These are phyloP conservation scores for Discoglossus pictus DNA, from an alignment of 2,797 vertebrate species.

Conservation along the genomic window DNA sequence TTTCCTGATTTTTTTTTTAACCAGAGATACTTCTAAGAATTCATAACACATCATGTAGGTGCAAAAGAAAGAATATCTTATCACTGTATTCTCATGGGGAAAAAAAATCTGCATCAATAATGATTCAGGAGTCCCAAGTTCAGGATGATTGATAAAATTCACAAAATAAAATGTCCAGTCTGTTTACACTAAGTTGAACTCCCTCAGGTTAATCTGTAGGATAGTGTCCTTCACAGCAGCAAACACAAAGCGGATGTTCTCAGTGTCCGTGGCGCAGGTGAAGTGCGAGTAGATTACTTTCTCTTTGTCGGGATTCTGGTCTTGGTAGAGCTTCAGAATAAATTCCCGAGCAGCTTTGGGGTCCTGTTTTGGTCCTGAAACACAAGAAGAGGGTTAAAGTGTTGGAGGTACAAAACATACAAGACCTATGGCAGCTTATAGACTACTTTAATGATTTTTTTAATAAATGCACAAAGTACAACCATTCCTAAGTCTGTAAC, in stretches of 20 bases:
- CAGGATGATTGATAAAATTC: slow-evolving; percentile 4
- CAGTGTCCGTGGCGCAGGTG: slow-evolving; percentile 87
- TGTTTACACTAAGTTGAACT: slow-evolving; percentile 81
- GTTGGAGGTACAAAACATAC: too few species aligned
- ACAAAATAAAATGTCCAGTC: slow-evolving; percentile 25
- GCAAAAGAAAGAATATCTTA: slow-evolving; percentile 23
- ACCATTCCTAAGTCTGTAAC: too few species aligned
- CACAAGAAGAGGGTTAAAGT: background rate
- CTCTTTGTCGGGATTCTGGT: slow-evolving; percentile 84
- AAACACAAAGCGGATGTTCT: slow-evolving; percentile 88
- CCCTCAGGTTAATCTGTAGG: slow-evolving; percentile 81
- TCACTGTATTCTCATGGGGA: slow-evolving; percentile 21
- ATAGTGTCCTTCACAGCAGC: slow-evolving; percentile 88
- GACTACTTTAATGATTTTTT: too few species aligned
- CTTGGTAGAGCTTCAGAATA: slow-evolving; percentile 87
- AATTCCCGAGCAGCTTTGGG: slow-evolving; percentile 77
- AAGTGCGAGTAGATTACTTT: slow-evolving; percentile 87
- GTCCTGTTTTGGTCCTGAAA: slow-evolving; percentile 80
- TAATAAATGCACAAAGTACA: too few species aligned
- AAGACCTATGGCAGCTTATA: too few species aligned
- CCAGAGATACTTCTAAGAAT: slow-evolving; percentile 28
- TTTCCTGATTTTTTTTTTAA: slow-evolving; percentile 43
- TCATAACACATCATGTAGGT: slow-evolving; percentile 21
- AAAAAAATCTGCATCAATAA: slow-evolving; percentile 3
- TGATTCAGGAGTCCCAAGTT: slow-evolving; percentile 24